Base-by-base conservation (phyloP, 2,888 invertebrate genomes). In the Pristionchus exspectatus region DNA sequence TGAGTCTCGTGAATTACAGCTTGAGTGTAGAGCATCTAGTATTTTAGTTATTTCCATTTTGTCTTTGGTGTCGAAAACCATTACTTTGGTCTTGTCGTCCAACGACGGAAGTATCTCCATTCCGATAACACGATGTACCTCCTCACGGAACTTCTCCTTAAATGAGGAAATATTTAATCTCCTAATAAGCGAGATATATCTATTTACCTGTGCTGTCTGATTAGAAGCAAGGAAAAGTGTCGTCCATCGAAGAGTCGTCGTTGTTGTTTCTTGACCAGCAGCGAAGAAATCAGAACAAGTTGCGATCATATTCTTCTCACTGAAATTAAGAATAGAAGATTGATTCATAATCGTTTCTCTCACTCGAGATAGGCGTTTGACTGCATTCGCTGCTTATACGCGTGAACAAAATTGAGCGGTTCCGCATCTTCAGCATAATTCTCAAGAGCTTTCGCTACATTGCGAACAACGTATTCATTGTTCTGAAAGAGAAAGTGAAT, bases 241-340 rank as follows among this genome's bases (percentile, higher is more conserved):
- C 33, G 74, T 38, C 74, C 74, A 74, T 38, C 74, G 30, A 14
- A 74, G 38, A 4, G 74, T 69, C 27, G 69, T 69, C 14, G 69
- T 69, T 2, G 69, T 69, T 24, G 69, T 69, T 30, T 69, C 69
- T 27, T 69, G 69, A 69, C 69, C 69, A 30, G 69, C 69, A 69
- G 69, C n/a, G 69, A 69, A 69, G 27, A 69, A 69, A 69, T 69
- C 69, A 3, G 69, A 2, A 14, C 69, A 69, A n/a, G 69, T 69
- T 3, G 69, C 33, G 14, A 74, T 74, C 16, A 74, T 38, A 9
- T 74, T 74, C 21, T 74, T 18, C 4, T 74, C 16, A 18, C 74
- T 74, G 74, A 18, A 74, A 74, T 18, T 5, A 38, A 33, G 74
- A 30, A 69, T 27, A 27, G n/a, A 50, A 3, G 10, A 50, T 7